These are phyloP conservation scores for Mesembrinibis cayennensis DNA, from an alignment of 2,113 vertebrate genomes.

Conservation along the genomic window DNA sequence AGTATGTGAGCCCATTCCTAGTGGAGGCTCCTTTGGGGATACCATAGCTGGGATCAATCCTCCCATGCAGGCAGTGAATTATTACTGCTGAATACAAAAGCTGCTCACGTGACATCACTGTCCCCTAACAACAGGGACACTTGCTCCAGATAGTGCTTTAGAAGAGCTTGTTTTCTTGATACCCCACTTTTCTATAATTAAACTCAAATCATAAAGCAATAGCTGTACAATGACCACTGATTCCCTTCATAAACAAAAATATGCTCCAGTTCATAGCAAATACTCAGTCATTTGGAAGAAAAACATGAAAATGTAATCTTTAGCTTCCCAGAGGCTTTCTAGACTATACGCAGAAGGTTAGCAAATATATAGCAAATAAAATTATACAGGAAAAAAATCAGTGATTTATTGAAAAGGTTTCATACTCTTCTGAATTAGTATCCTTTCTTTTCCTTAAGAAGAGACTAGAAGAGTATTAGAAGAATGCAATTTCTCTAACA, in stretches of 20 bases:
- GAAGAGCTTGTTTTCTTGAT: slow-evolving; percentile 78
- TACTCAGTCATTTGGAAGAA: slow-evolving; percentile 48
- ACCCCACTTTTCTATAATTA: slow-evolving; percentile 74
- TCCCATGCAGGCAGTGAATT: slow-evolving; percentile 85
- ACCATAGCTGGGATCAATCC: slow-evolving; percentile 86
- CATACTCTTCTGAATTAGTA: slow-evolving; percentile 62
- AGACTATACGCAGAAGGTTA: slow-evolving; percentile 44
- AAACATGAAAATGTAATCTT: slow-evolving; percentile 46
- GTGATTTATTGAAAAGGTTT: slow-evolving; percentile 62
- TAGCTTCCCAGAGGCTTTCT: slow-evolving; percentile 45
- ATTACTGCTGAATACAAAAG: slow-evolving; percentile 94
- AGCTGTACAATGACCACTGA: slow-evolving; percentile 65
- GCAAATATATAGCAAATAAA: slow-evolving; percentile 59
- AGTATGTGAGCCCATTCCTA: slow-evolving; percentile 79
- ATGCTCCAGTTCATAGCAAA: slow-evolving; percentile 18
- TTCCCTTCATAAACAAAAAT: slow-evolving; percentile 70
- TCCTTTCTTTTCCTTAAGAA: slow-evolving; percentile 68
- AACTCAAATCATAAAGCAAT: slow-evolving; percentile 70
- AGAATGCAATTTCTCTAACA: slow-evolving; percentile 67
- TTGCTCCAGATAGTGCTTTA: slow-evolving; percentile 75
- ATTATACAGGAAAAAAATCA: neutral
- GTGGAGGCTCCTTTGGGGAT: slow-evolving; percentile 84
- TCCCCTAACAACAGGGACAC: slow-evolving; percentile 77
- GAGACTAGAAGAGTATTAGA: slow-evolving; percentile 39
- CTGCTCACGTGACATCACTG: slow-evolving; percentile 81